Evolutionary conservation across 2,888 invertebrate genomes (phyloP), one percentile per base, ranked within the genome.

Genomic region (Brachypalpus laphriformis): DNA sequence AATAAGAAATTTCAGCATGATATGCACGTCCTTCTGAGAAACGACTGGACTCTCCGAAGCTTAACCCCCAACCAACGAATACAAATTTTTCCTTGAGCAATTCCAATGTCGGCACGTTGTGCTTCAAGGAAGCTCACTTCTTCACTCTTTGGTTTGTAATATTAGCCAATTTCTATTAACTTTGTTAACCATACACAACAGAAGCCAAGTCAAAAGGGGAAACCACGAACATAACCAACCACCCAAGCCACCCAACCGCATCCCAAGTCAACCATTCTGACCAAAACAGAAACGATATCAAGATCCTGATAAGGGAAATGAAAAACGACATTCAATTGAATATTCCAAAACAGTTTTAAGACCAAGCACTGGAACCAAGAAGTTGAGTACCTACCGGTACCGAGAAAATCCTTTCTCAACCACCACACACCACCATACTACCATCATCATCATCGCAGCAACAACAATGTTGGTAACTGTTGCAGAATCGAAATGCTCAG

Each of bases 251-350:
- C 25, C 28, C 25, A n/a, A 54, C 40, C 51, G 22, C 54, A 40
- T 56, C 31, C 9, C 31, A 42, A 82, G 31, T 31, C 65, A 82
- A 72, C 51, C 65, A 45, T 66, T 75, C 76, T 71, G 85, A 71
- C 85, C 71, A 54, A 71, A 61, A 54, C 59, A 81, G 66, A 66
- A 70, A 85, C 75, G 70, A 71, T 85, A 81, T 76, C 81, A 66
- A 75, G 75, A 75, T 81, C 54, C 66, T 71, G 80, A 85, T 85
- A 81, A 76, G 81, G 66, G 71, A 76, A 85, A 85, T 85, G 85
- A 85, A 85, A 85, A 85, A 85, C 81, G 81, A 66, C 85, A 85
- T 71, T 71, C 81, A 85, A 85, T 81, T 81, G 85, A 85, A 75
- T 85, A 85, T 85, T 85, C 81, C 34, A 54, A 76, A 85, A 76